Percentiles rank a stretch among this genome's conserved stretches.
Evolutionary conservation across 2,888 invertebrate species (phyloP).

Genomic region (Oligia strigilis): DNA sequence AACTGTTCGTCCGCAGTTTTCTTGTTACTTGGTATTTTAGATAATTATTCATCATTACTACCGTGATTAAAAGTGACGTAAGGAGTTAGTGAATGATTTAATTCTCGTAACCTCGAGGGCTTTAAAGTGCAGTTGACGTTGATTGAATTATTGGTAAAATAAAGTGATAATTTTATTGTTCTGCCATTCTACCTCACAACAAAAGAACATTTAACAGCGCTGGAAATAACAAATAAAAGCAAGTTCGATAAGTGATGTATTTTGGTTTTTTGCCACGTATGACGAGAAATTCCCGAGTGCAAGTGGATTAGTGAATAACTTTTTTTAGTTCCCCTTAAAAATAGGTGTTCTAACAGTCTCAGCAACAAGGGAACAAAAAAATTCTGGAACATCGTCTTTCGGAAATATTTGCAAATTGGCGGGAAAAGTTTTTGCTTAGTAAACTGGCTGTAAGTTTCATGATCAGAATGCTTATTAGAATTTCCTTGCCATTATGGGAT

Average conservation of each 20-base stretch:
- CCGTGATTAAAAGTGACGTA: conserved; percentile 59
- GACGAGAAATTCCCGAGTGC: not conserved
- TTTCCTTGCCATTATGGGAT: not conserved
- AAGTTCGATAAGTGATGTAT: conserved; percentile 1
- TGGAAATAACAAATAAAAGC: conserved; percentile 20
- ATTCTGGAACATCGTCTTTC: not conserved
- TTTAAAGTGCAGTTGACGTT: conserved; percentile 28
- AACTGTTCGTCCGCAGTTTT: conserved; percentile 25
- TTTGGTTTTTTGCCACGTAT: not conserved
- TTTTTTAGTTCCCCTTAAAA: not conserved
- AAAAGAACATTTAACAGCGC: conserved; percentile 15
- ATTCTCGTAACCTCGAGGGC: conserved; percentile 52
- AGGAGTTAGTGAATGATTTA: conserved; percentile 49
- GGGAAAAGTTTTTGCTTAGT: conserved; percentile 8
- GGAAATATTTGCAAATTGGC: not conserved
- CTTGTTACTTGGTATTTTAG: conserved; percentile 43
- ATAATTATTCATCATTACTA: conserved; percentile 49
- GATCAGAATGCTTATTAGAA: not conserved
- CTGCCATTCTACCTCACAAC: not conserved
- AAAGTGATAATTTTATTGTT: conserved; percentile 12
- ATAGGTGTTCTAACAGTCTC: not conserved
- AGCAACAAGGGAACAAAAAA: not conserved
- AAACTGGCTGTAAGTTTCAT: conserved; percentile 7
- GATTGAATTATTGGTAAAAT: conserved; percentile 34
- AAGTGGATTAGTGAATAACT: not conserved